phyloP scores from a whole-genome alignment of 2,113 vertebrate species.

The Crocuta crocuta region DNA sequence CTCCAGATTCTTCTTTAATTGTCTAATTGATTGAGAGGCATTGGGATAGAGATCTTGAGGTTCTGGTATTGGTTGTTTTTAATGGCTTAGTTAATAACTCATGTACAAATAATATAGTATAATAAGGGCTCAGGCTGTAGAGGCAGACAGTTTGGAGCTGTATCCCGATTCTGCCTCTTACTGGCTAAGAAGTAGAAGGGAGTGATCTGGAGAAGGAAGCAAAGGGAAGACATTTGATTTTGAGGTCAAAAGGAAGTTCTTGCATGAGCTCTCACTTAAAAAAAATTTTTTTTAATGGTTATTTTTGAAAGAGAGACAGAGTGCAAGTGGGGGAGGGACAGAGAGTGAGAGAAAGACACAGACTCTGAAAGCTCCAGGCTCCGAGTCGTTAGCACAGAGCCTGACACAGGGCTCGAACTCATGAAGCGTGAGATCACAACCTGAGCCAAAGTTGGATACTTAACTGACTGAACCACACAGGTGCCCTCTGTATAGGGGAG shows the following conservation, averaged over 20 bases:
- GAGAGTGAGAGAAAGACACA: too few relatives aligned
- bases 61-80: not conserved
- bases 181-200: not conserved
- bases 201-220: not conserved
- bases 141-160: not conserved
- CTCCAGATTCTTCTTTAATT: not conserved
- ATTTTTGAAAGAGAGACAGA: too few relatives aligned
- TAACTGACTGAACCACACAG: too few relatives aligned
- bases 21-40: not conserved
- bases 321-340: too few relatives aligned
- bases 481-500: too few relatives aligned
- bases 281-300: not conserved
- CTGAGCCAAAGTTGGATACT: too few relatives aligned
- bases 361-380: too few relatives aligned
- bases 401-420: too few relatives aligned
- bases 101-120: not conserved
- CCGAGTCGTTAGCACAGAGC: too few relatives aligned
- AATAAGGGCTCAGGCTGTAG: not conserved
- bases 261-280: slow-evolving; percentile 1
- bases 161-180: not conserved
- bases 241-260: not conserved
- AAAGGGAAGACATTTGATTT: not conserved
- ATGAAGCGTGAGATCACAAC: too few relatives aligned
- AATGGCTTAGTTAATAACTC: not conserved
- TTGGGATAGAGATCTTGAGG: not conserved